Evolutionary conservation across 2,888 invertebrate genomes (phyloP).

Genomic region (Drosophila phalerata): DNA sequence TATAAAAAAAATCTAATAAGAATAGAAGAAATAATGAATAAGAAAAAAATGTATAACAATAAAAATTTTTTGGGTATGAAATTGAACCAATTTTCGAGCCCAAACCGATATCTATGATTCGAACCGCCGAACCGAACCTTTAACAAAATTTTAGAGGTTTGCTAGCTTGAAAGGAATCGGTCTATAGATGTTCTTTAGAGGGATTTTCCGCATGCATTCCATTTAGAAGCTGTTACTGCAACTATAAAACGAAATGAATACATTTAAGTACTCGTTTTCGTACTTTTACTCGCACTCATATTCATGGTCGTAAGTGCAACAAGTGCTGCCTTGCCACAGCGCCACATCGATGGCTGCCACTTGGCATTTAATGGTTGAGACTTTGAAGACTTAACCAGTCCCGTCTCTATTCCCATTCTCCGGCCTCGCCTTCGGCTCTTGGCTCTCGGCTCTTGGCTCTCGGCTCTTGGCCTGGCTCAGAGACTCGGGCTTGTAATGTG

Average conservation of each 20-base stretch:
- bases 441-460: neutral
- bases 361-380: conserved; percentile 74
- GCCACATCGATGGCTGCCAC: conserved; percentile 47
- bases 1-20: no score
- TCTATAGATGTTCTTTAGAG: neutral
- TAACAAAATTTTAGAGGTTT: no score
- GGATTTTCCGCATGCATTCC: neutral
- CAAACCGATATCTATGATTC: no score
- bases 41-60: no score
- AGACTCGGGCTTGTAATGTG: conserved; percentile 49
- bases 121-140: no score
- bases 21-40: no score
- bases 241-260: conserved; percentile 10
- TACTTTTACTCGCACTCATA: conserved; percentile 28
- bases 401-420: conserved; percentile 4
- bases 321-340: conserved; percentile 27
- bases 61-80: no score
- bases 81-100: no score
- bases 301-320: conserved; percentile 40
- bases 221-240: neutral
- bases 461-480: neutral
- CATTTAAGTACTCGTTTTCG: conserved; percentile 3
- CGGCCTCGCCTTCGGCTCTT: neutral
- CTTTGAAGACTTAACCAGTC: conserved; percentile 43
- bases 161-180: no score